A percentile compares a stretch with the other conserved stretches of the same genome.
phyloP scores from a whole-genome alignment of 2,113 vertebrate species.

The Prietella phreatophila region DNA sequence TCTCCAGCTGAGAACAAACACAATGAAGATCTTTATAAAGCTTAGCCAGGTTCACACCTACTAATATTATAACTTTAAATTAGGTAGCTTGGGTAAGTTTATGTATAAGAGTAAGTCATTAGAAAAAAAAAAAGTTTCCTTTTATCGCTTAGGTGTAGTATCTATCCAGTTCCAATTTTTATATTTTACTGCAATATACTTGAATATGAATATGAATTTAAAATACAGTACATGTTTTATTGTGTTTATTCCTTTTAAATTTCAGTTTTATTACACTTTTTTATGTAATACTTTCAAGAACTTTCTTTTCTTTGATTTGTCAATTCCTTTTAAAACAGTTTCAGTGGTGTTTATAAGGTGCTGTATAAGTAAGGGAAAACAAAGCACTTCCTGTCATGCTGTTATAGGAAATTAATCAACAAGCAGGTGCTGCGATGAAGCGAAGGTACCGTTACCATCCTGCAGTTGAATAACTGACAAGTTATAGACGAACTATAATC shows the following conservation, averaged over 20 bases:
- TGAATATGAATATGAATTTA: not conserved
- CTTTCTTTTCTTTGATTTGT: not conserved
- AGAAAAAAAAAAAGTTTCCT: not conserved
- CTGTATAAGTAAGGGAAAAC: not conserved
- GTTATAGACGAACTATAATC: no score
- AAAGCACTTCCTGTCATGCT: not conserved
- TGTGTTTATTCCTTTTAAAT: not conserved
- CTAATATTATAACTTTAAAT: constrained; percentile 25
- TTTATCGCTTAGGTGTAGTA: not conserved
- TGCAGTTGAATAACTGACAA: not conserved
- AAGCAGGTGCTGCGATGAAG: not conserved
- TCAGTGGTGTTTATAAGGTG: not conserved
- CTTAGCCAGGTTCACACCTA: not conserved
- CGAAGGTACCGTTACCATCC: not conserved
- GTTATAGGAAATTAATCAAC: not conserved
- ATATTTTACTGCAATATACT: not conserved
- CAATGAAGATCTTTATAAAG: not conserved
- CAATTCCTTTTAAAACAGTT: no score
- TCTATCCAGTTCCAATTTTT: not conserved
- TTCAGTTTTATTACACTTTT: not conserved
- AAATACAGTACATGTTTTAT: not conserved
- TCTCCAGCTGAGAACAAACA: constrained; percentile 14
- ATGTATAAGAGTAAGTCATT: not conserved
- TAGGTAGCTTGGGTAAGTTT: constrained; percentile 1
- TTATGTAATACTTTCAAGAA: not conserved